Percentiles rank a stretch among this genome's conserved stretches.
Conservation (phyloP, 1,140 invertebrate genomes). For the Dendrolimus punctatus region DNA sequence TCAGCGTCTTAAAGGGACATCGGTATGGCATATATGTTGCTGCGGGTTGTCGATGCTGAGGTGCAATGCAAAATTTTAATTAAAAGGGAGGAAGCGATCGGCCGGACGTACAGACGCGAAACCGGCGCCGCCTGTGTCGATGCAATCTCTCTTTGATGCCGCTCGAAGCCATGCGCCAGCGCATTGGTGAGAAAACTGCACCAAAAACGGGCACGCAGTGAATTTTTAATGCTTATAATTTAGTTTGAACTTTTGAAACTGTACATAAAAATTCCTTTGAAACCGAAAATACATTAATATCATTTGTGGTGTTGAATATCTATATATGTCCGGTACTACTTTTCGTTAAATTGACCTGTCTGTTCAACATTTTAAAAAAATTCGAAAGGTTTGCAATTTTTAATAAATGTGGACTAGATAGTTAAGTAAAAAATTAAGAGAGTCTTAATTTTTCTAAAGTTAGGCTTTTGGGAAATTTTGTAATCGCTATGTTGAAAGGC, state of each 20-base stretch:
- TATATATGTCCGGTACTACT: no score
- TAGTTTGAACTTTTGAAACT: conserved; percentile 17
- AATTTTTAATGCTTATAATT: conserved; percentile 48
- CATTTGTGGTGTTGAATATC: no score
- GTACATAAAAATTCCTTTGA: no score
- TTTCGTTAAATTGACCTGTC: no score
- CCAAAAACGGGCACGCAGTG: conserved; percentile 38
- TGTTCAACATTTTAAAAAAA: no score
- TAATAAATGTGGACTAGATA: no score
- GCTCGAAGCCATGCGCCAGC: conserved; percentile 28
- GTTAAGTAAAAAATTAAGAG: no score
- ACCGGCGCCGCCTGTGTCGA: conserved; percentile 56
- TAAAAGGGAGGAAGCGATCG: conserved; percentile 51
- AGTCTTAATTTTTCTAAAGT: no score
- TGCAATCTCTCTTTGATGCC: conserved; percentile 49
- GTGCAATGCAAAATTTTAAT: conserved; percentile 38
- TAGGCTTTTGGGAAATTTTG: no score
- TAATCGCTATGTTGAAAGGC: no score
- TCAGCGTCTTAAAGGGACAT: neutral
- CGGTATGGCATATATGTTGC: neutral
- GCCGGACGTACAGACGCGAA: conserved; percentile 50
- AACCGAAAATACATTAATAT: no score
- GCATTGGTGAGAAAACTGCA: conserved; percentile 46
- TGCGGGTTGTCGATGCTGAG: conserved; percentile 17
- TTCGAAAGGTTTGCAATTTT: no score